phyloP scores from a whole-genome alignment of 2,113 vertebrate genomes.

The Chlorocebus sabaeus region DNA sequence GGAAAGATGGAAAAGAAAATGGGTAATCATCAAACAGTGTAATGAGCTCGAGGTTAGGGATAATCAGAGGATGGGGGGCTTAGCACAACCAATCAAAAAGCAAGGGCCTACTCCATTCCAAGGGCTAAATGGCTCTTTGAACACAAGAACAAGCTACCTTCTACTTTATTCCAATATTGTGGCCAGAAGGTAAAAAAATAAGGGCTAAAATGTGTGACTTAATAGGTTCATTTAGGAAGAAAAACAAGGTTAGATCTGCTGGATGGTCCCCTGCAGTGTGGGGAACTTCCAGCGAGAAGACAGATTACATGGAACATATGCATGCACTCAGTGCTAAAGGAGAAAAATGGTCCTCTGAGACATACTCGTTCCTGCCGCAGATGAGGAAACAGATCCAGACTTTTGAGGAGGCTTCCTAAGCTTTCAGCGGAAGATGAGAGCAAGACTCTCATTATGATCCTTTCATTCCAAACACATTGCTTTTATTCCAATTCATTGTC shows the following conservation, averaged over 20 bases:
- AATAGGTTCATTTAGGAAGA: background rate
- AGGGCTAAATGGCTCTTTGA: background rate
- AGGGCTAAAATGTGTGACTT: background rate
- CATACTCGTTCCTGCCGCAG: background rate
- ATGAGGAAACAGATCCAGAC: background rate
- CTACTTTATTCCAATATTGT: background rate
- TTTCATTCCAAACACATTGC: background rate
- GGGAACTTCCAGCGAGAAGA: background rate
- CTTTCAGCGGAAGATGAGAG: background rate
- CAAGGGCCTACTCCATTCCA: background rate
- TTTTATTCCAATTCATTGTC: background rate
- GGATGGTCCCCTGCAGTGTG: background rate
- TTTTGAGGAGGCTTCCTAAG: background rate
- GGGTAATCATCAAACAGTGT: background rate
- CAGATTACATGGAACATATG: background rate
- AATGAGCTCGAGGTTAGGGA: background rate
- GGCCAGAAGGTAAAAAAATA: background rate
- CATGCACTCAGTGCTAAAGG: background rate
- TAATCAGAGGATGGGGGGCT: background rate
- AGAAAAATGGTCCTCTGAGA: background rate
- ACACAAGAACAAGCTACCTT: background rate
- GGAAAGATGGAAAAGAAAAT: background rate
- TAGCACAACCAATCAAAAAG: background rate
- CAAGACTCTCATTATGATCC: background rate
- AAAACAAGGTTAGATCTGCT: background rate